Conservation (phyloP, 1,140 invertebrate species). For the Penaeus vannamei region DNA sequence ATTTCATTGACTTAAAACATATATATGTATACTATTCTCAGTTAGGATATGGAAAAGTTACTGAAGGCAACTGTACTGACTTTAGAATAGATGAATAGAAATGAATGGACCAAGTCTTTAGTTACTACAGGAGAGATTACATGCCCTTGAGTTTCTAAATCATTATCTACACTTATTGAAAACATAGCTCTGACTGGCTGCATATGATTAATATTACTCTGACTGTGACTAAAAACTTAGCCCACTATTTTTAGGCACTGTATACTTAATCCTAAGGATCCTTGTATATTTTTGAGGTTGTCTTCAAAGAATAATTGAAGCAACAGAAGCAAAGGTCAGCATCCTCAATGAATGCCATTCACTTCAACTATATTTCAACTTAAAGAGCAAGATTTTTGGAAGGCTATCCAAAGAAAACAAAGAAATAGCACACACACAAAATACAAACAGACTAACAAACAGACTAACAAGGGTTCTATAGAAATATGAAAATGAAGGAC, state of each 20-base stretch:
- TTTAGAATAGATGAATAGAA: slow-evolving; percentile 60
- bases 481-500: slow-evolving; percentile 57
- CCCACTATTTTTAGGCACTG: slow-evolving; percentile 60
- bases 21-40: slow-evolving; percentile 44
- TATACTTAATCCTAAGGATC: slow-evolving; percentile 63
- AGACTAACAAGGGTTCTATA: slow-evolving; percentile 56
- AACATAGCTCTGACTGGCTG: slow-evolving; percentile 41
- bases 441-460: slow-evolving; percentile 57
- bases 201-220: slow-evolving; percentile 26
- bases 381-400: slow-evolving; percentile 56
- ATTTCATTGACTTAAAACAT: slow-evolving; percentile 36
- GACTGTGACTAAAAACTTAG: slow-evolving; percentile 44
- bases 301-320: slow-evolving; percentile 60
- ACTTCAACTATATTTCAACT: slow-evolving; percentile 51
- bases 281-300: slow-evolving; percentile 64
- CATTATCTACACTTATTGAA: too few relatives aligned
- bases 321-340: slow-evolving; percentile 63
- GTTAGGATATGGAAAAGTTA: slow-evolving; percentile 63
- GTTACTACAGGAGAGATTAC: slow-evolving; percentile 27
- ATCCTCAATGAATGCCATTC: slow-evolving; percentile 55
- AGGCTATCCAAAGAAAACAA: slow-evolving; percentile 45
- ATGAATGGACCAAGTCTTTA: slow-evolving; percentile 50
- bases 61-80: slow-evolving; percentile 62
- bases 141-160: slow-evolving; percentile 29
- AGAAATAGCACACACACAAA: slow-evolving; percentile 53